phyloP scores from a whole-genome alignment of 2,797 vertebrate species.

The Danionella dracula region DNA sequence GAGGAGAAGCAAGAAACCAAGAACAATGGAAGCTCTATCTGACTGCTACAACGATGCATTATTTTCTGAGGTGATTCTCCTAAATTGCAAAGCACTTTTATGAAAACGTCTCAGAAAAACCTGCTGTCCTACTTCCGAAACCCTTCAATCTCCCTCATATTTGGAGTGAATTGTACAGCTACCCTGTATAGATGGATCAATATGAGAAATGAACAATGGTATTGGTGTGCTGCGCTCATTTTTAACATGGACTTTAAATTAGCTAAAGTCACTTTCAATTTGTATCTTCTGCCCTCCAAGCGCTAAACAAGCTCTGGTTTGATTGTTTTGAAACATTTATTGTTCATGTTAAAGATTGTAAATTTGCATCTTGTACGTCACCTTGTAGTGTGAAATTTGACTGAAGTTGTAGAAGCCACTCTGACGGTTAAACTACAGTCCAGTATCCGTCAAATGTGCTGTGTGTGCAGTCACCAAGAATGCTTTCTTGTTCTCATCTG shows the following conservation, averaged over 20 bases:
- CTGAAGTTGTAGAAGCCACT: constrained; percentile 55
- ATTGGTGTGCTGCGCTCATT: neutral
- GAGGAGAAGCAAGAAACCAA: neutral
- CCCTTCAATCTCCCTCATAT: neutral
- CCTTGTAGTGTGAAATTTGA: constrained; percentile 50
- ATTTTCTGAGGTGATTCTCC: neutral
- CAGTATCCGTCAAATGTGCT: constrained; percentile 52
- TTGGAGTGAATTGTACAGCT: neutral
- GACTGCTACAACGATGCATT: neutral
- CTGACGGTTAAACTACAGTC: constrained; percentile 39
- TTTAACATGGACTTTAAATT: neutral
- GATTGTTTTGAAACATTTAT: neutral
- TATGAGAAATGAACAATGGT: constrained; percentile 5
- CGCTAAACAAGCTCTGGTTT: neutral
- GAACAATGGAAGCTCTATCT: neutral
- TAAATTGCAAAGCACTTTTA: no score
- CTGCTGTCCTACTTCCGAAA: constrained; percentile 8
- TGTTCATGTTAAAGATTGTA: neutral
- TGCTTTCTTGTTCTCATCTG: constrained; percentile 21
- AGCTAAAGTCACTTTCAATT: neutral
- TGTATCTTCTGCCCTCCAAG: neutral
- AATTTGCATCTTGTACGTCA: constrained; percentile 10
- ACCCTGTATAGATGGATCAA: constrained; percentile 17
- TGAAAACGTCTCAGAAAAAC: constrained; percentile 29
- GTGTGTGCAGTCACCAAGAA: constrained; percentile 36